Percentiles rank a stretch among this genome's conserved stretches.
These are phyloP conservation scores for Hermetia illucens DNA, from an alignment of 1,140 invertebrate species.

Conservation along the genomic window DNA sequence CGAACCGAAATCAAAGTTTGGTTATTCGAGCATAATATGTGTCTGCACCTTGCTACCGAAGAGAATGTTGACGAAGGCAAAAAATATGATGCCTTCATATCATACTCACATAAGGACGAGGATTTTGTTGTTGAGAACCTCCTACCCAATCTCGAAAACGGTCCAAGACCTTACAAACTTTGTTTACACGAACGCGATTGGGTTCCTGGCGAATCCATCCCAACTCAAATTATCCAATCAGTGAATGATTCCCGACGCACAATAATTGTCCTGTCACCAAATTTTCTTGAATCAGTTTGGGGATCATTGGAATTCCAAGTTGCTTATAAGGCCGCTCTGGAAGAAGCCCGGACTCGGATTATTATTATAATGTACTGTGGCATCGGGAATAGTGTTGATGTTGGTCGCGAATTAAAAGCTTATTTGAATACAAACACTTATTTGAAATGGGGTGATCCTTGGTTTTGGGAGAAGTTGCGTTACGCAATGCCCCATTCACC, in stretches of 20 bases:
- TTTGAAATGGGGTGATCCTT: constrained; percentile 59
- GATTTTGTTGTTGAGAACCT: constrained; percentile 49
- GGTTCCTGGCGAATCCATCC: constrained; percentile 54
- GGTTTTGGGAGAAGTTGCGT: constrained; percentile 66
- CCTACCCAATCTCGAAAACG: constrained; percentile 43
- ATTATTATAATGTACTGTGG: constrained; percentile 62
- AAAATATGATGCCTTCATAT: constrained; percentile 67
- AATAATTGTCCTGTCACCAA: constrained; percentile 59
- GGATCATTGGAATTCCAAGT: constrained; percentile 63
- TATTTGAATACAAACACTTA: constrained; percentile 72
- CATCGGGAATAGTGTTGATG: constrained; percentile 37
- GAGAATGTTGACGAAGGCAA: constrained; percentile 57
- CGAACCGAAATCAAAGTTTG: constrained; percentile 45
- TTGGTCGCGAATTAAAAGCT: constrained; percentile 53
- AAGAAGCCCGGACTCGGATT: constrained; percentile 47
- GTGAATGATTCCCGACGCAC: constrained; percentile 63
- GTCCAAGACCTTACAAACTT: constrained; percentile 37
- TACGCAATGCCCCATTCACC: constrained; percentile 41
- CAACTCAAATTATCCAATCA: constrained; percentile 55
- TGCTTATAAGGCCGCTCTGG: constrained; percentile 55
- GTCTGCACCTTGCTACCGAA: constrained; percentile 45
- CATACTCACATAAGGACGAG: constrained; percentile 63
- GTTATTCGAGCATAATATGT: constrained; percentile 44
- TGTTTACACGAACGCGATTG: constrained; percentile 73
- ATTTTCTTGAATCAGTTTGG: constrained; percentile 70